Evolutionary conservation across 2,888 invertebrate genomes (phyloP).

Genomic region (Ichneumoninae sp.): DNA sequence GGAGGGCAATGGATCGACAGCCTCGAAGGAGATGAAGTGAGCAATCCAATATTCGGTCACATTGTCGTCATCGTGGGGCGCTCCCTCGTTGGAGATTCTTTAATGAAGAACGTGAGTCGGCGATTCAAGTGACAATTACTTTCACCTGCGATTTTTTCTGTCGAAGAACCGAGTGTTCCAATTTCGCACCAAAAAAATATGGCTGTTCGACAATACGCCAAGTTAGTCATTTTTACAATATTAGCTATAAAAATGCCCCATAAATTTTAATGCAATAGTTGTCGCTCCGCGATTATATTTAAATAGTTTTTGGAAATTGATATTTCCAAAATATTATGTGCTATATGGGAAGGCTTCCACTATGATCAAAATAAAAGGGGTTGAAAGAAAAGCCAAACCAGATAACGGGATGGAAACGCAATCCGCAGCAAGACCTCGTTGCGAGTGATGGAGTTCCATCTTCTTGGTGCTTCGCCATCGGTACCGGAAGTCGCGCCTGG

Average conservation of each 20-base stretch:
- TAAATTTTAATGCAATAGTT: no score
- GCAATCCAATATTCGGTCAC: neutral
- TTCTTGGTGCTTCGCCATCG: neutral
- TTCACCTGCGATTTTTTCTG: neutral
- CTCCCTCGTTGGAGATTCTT: neutral
- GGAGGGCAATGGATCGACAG: slow-evolving; percentile 4
- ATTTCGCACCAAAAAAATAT: neutral
- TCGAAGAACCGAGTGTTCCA: neutral
- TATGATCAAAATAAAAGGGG: neutral
- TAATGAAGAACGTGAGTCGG: neutral
- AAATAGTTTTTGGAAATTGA: no score
- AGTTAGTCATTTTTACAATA: no score
- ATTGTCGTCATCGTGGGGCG: neutral
- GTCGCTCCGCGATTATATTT: no score
- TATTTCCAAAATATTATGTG: no score
- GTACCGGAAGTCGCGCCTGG: slow-evolving; percentile 17
- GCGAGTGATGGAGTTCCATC: neutral
- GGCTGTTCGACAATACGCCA: no score
- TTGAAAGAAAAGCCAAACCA: neutral
- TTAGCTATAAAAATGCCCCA: no score
- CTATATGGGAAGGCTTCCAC: no score
- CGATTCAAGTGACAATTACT: neutral
- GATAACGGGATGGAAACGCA: neutral
- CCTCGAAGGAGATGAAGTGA: neutral
- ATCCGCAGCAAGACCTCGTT: neutral